Percentiles rank a stretch among this genome's conserved stretches.
Evolutionary conservation across 2,888 invertebrate genomes (phyloP).

Genomic region (Galerucella calmariensis): DNA sequence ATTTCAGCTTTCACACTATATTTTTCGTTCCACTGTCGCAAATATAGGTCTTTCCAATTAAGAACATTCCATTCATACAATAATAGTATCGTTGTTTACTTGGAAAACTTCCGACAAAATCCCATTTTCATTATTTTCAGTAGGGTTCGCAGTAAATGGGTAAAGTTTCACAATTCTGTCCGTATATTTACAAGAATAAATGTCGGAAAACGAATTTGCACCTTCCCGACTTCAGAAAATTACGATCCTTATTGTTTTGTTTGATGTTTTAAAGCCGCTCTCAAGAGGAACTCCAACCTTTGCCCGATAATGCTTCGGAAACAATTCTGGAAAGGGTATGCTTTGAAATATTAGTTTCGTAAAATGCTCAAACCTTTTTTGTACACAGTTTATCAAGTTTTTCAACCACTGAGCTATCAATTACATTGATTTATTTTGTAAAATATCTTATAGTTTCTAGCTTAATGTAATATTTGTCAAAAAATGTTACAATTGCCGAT

Average conservation of each 20-base stretch:
- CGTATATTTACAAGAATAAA: constrained; percentile 24
- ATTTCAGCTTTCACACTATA: neutral
- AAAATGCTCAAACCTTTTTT: neutral
- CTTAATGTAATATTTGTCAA: no score
- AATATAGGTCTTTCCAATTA: constrained; percentile 7
- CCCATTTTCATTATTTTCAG: constrained; percentile 21
- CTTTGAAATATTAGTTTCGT: neutral
- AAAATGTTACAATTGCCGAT: no score
- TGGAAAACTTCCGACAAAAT: constrained; percentile 11
- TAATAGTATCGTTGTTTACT: constrained; percentile 18
- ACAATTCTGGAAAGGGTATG: neutral
- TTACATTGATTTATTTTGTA: no score
- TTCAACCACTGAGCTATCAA: no score
- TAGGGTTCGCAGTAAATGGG: constrained; percentile 10
- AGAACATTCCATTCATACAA: constrained; percentile 18
- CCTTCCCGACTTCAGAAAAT: constrained; percentile 24
- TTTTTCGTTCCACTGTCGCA: neutral
- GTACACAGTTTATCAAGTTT: no score
- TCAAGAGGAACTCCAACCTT: neutral
- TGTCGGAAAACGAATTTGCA: constrained; percentile 26
- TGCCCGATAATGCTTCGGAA: constrained; percentile 6
- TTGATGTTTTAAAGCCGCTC: constrained; percentile 14
- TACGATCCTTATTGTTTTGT: constrained; percentile 19
- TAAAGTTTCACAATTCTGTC: constrained; percentile 15
- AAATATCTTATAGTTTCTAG: no score